phyloP scores from a whole-genome alignment of 2,113 vertebrate genomes.

The Xenopus laevis region DNA sequence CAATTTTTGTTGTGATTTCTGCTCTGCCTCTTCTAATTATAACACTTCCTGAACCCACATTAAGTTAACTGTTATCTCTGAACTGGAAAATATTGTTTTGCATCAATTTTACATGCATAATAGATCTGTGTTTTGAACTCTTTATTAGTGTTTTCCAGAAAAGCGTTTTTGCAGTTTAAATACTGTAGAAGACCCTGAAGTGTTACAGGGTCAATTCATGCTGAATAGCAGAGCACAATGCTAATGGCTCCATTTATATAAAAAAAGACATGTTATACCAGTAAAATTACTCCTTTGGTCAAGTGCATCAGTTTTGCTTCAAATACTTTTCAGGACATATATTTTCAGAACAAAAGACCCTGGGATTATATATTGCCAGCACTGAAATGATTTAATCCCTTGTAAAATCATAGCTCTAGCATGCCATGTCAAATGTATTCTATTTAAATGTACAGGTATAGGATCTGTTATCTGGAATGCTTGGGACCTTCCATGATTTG shows the following conservation, averaged over 20 bases:
- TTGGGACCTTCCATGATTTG: no score
- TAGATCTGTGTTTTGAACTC: slow-evolving; percentile 15
- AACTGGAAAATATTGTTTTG: slow-evolving; percentile 24
- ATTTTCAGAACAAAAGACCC: not conserved
- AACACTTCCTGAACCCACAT: slow-evolving; percentile 30
- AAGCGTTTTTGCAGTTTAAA: slow-evolving; percentile 13
- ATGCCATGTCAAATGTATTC: no score
- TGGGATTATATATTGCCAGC: no score
- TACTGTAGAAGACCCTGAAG: slow-evolving; percentile 14
- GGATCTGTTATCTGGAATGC: no score
- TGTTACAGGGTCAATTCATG: slow-evolving; percentile 19
- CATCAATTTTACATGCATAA: slow-evolving; percentile 22
- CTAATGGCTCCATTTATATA: slow-evolving; percentile 31
- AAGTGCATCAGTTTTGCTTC: not conserved
- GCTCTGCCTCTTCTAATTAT: slow-evolving; percentile 39
- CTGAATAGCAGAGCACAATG: not conserved
- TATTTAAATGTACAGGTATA: no score
- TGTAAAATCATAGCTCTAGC: no score
- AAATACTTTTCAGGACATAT: not conserved
- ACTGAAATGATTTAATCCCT: no score
- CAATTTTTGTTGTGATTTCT: slow-evolving; percentile 34
- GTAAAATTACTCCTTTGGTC: slow-evolving; percentile 3
- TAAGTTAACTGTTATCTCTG: slow-evolving; percentile 26
- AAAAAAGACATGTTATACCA: slow-evolving; percentile 13
- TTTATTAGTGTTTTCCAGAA: slow-evolving; percentile 37